phyloP scores from a whole-genome alignment of 2,113 vertebrate species.

The Pachyramphus minor region DNA sequence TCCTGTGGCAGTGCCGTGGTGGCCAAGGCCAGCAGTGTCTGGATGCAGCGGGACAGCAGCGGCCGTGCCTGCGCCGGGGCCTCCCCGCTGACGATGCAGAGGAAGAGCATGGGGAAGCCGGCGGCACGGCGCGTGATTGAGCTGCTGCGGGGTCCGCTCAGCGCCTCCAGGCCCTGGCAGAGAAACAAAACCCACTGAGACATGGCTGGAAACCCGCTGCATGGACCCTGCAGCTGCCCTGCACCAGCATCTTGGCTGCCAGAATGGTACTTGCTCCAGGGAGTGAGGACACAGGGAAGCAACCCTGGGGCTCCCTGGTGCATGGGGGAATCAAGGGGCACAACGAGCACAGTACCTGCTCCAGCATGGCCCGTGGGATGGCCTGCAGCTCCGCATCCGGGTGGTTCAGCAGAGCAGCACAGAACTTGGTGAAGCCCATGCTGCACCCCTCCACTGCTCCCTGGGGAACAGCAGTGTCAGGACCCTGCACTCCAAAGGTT shows the following conservation, averaged over 20 bases:
- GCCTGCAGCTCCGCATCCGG: constrained; percentile 65
- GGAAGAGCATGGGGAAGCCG: constrained; percentile 85
- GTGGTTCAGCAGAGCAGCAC: constrained; percentile 72
- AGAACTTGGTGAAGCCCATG: constrained; percentile 81
- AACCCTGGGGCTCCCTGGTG: background rate
- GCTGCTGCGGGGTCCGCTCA: constrained; percentile 74
- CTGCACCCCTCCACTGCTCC: constrained; percentile 85
- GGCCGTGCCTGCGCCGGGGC: constrained; percentile 66
- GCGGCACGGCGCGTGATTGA: constrained; percentile 85
- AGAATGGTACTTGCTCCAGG: background rate
- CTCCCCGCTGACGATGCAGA: constrained; percentile 80
- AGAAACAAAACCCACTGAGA: background rate
- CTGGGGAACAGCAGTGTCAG: constrained; percentile 57
- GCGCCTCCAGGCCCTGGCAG: constrained; percentile 73
- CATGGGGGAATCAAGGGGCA: rapidly evolving
- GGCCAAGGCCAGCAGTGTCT: constrained; percentile 74
- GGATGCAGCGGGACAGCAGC: constrained; percentile 73
- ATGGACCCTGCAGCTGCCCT: background rate
- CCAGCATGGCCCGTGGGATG: constrained; percentile 75
- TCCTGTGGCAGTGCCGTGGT: constrained; percentile 57
- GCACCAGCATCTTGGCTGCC: background rate
- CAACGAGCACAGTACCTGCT: constrained; percentile 60
- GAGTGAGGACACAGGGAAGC: background rate
- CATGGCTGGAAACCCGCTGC: background rate
- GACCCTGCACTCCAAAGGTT: rapidly evolving